A percentile compares a stretch with the other conserved stretches of the same genome.
Conservation (phyloP, 2,888 invertebrate genomes). For the Acanthopleura granulata region DNA sequence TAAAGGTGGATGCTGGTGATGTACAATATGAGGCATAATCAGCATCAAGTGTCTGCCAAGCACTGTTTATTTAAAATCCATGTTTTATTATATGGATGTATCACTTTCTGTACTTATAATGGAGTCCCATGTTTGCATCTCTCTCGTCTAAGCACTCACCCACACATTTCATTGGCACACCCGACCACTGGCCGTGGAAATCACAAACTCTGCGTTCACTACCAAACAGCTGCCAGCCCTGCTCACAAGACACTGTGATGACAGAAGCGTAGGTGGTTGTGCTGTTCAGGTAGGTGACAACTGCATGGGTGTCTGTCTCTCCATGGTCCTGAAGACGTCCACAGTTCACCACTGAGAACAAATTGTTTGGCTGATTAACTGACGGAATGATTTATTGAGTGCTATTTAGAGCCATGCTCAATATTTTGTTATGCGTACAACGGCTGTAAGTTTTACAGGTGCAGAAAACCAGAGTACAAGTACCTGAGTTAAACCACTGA, state of each 20-base stretch:
- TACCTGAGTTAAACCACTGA: no score
- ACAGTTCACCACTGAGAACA: conserved; percentile 42
- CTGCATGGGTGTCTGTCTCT: conserved; percentile 28
- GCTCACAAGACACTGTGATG: conserved; percentile 33
- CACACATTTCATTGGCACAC: conserved; percentile 38
- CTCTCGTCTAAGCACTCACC: conserved; percentile 29
- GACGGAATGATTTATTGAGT: background rate
- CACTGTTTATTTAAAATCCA: no score
- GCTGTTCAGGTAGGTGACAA: conserved; percentile 31
- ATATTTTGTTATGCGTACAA: background rate
- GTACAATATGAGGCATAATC: no score
- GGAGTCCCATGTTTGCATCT: no score
- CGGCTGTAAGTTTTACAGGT: no score
- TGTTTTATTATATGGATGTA: no score
- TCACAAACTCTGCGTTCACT: conserved; percentile 37
- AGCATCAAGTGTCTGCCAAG: no score
- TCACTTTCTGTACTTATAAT: no score
- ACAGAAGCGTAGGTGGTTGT: conserved; percentile 37
- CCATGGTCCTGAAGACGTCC: conserved; percentile 27
- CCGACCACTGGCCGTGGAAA: conserved; percentile 42
- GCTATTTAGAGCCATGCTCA: background rate
- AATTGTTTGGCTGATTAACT: background rate
- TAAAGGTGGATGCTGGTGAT: no score
- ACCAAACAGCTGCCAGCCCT: conserved; percentile 38
- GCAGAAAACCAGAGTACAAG: no score